Conservation (phyloP, 2,113 vertebrate species). For the Cyprinodon brontotheroides region DNA sequence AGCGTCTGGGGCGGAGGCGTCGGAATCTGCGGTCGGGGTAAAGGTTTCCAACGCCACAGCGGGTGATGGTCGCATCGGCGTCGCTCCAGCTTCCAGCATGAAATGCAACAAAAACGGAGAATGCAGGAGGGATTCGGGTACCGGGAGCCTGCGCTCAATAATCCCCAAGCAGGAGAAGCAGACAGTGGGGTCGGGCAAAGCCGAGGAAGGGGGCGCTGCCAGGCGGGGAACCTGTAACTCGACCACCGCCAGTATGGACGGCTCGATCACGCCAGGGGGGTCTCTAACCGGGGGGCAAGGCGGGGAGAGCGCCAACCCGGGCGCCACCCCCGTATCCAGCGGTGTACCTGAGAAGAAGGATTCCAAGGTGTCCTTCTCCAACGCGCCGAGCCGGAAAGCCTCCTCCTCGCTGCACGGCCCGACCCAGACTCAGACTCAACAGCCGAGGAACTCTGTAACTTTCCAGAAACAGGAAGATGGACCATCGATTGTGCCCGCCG, state of each 20-base stretch:
- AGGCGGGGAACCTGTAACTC: conserved; percentile 78
- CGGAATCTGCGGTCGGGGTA: conserved; percentile 58
- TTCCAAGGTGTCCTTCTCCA: conserved; percentile 86
- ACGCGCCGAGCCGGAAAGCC: conserved; percentile 84
- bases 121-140: conserved; percentile 82
- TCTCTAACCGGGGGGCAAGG: conserved; percentile 72
- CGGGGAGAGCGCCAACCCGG: conserved; percentile 65
- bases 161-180: conserved; percentile 79
- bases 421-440: conserved; percentile 73
- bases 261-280: conserved; percentile 73
- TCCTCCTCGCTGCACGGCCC: conserved; percentile 81
- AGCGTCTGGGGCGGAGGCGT: conserved; percentile 68
- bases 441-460: conserved; percentile 82
- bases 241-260: conserved; percentile 79
- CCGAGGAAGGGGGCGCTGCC: conserved; percentile 71
- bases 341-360: conserved; percentile 82
- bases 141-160: conserved; percentile 81
- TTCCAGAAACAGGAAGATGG: conserved; percentile 83
- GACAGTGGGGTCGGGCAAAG: conserved; percentile 65
- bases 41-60: conserved; percentile 68
- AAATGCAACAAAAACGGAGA: conserved; percentile 87
- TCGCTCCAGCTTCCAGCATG: conserved; percentile 76
- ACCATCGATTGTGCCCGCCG: conserved; percentile 82
- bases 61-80: conserved; percentile 70
- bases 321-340: conserved; percentile 65